Evolutionary conservation across 2,113 vertebrate species (phyloP), one percentile per base, ranked within the genome.

Genomic region (Trinectes maculatus): DNA sequence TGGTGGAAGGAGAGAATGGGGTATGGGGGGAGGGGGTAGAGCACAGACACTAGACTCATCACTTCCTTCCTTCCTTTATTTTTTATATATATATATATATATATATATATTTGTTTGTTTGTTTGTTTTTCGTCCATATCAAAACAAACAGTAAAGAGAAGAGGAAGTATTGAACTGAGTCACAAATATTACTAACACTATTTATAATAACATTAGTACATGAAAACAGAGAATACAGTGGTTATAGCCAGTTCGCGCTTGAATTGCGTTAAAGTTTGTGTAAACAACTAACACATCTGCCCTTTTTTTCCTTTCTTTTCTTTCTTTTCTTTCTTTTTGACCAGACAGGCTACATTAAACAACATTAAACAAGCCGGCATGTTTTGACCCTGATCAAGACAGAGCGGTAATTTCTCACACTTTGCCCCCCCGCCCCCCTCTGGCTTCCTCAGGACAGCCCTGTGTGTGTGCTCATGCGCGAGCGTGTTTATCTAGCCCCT

Each of bases 51-150:
- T 65, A 69, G 79, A 74, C 85, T 89, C 90, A 90, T 92, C 86
- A 88, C 79, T 91, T 94, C 92, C 91, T 93, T 92, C 90, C 89
- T 87, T 83, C n/a, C n/a, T n/a, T n/a, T n/a, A n/a, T n/a, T n/a
- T n/a, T n/a, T n/a, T n/a, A n/a, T n/a, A n/a, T n/a, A n/a, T n/a
- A n/a, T n/a, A n/a, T n/a, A n/a, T n/a, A n/a, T n/a, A n/a, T n/a
- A n/a, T n/a, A n/a, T 84, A 58, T 81, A 60, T 57, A 29, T 24
- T 79, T 86, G n/a, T 77, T 78, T 39, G 25, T 26, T 29, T 26
- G 9, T 8, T 53, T 46, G 72, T 73, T 74, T 62, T 62, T 70
- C 24, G 77, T 55, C 76, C 46, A 71, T 90, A 87, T 92, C 85
- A 90, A 81, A 92, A 87, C 87, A 91, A n/a, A 74, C 76, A 73